Evolutionary conservation across 2,888 invertebrate genomes (phyloP).

Genomic region (Lepidonotus clava): DNA sequence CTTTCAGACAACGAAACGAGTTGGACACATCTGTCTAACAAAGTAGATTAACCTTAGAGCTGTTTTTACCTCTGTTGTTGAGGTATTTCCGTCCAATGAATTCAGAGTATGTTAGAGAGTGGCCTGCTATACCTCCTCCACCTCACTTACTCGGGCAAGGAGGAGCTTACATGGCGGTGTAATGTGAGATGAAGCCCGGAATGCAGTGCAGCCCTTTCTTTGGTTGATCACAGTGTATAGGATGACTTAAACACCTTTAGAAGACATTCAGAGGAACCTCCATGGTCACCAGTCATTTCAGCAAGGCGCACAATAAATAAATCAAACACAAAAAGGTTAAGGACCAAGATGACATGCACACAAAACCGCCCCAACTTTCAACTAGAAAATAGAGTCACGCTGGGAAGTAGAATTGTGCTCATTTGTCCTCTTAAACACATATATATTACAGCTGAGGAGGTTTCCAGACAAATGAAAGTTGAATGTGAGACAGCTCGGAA

Average conservation of each 20-base stretch:
- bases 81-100: neutral
- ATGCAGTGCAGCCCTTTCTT: neutral
- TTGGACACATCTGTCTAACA: neutral
- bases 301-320: neutral
- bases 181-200: neutral
- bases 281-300: neutral
- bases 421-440: neutral
- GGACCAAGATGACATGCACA: neutral
- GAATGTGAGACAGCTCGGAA: too few species aligned
- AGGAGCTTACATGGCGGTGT: neutral
- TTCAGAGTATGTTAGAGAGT: constrained; percentile 4
- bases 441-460: neutral
- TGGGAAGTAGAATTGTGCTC: neutral
- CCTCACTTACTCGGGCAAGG: neutral
- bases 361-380: neutral
- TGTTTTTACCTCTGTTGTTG: too few species aligned
- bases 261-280: neutral
- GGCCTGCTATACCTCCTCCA: neutral
- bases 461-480: too few species aligned
- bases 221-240: neutral
- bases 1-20: too few species aligned
- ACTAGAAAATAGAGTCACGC: neutral
- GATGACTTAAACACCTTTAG: constrained; percentile 24
- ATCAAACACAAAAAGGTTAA: neutral
- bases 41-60: neutral